These are phyloP conservation scores for Chloroceryle inda DNA, from an alignment of 2,797 vertebrate genomes.

Conservation along the genomic window DNA sequence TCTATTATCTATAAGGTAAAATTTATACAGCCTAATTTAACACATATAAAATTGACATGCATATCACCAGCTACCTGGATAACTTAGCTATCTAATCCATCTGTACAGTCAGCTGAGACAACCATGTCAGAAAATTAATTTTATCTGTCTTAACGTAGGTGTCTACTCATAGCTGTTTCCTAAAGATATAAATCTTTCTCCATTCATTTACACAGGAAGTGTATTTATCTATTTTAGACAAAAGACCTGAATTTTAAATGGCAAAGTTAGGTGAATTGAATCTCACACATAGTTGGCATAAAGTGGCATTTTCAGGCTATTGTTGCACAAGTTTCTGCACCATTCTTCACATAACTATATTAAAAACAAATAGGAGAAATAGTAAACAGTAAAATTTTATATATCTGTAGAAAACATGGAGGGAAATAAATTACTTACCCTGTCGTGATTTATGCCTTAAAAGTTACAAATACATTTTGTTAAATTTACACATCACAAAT, in stretches of 20 bases:
- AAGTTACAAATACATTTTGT: background rate
- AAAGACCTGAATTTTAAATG: background rate
- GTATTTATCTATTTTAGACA: background rate
- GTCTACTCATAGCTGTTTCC: background rate
- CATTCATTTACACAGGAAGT: background rate
- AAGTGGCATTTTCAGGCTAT: background rate
- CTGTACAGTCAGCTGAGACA: background rate
- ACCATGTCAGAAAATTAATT: background rate
- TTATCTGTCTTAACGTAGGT: background rate
- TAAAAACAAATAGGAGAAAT: background rate
- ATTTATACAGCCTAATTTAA: background rate
- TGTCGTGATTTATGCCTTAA: background rate
- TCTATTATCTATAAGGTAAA: background rate
- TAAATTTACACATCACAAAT: background rate
- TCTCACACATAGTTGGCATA: background rate
- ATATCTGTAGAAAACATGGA: background rate
- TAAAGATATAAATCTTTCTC: background rate
- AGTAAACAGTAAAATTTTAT: background rate
- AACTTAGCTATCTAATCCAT: background rate
- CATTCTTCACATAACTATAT: background rate
- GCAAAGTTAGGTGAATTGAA: background rate
- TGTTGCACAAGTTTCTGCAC: background rate
- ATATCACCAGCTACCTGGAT: background rate
- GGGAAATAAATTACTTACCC: background rate
- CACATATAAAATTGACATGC: background rate